Evolutionary conservation across 2,113 vertebrate species (phyloP).

Genomic region (Ptyas mucosa): DNA sequence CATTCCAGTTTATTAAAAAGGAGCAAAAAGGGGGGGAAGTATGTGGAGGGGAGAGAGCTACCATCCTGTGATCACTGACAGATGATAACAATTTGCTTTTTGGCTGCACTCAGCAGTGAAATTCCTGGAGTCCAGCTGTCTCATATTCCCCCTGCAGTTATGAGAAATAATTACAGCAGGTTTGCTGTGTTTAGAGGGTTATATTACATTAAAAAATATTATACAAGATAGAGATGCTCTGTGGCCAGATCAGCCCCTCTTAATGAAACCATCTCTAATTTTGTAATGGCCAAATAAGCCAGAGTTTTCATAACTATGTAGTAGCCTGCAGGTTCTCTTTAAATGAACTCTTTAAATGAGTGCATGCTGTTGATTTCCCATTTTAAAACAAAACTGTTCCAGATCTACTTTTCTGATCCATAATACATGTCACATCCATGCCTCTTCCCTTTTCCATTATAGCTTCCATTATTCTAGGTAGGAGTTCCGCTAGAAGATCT

Average conservation of each 20-base stretch:
- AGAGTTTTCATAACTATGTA: neutral
- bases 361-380: neutral
- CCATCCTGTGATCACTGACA: slow-evolving; percentile 1
- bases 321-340: neutral
- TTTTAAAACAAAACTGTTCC: neutral
- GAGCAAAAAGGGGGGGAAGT: neutral
- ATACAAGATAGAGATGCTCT: neutral
- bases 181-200: slow-evolving; percentile 3
- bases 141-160: slow-evolving; percentile 31
- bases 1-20: slow-evolving; percentile 40
- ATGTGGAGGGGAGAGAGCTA: neutral
- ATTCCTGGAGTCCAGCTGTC: neutral
- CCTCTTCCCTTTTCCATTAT: neutral
- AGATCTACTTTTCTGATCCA: rapidly evolving
- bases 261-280: neutral
- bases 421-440: neutral
- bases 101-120: slow-evolving; percentile 3
- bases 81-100: slow-evolving; percentile 35
- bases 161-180: slow-evolving; percentile 4
- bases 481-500: slow-evolving; percentile 11
- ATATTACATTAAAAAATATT: slow-evolving; percentile 13
- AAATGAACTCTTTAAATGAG: neutral
- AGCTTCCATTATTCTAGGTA: neutral
- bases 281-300: neutral
- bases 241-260: neutral